Percentiles rank a stretch among this genome's conserved stretches.
phyloP scores from a whole-genome alignment of 2,113 vertebrate species.

The Catharus fuscescens region DNA sequence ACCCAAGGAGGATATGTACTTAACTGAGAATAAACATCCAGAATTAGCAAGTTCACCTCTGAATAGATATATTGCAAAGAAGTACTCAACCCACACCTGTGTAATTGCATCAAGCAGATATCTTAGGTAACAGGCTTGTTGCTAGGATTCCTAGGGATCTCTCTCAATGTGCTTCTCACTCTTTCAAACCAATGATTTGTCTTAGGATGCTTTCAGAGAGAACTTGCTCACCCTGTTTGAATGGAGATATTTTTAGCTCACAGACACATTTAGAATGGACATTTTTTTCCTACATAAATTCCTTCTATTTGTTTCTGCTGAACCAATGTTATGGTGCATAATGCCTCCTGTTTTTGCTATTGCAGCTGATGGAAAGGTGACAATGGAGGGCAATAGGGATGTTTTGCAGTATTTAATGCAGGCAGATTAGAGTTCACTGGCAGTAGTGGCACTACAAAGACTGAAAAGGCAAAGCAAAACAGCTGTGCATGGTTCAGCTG shows the following conservation, averaged over 20 bases:
- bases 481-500: not conserved
- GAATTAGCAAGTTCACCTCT: constrained; percentile 19
- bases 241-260: not conserved
- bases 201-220: not conserved
- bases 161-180: not conserved
- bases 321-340: not conserved
- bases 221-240: not conserved
- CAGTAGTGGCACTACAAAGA: not conserved
- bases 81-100: not conserved
- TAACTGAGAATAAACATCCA: constrained; percentile 19
- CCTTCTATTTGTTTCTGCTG: not conserved
- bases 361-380: not conserved
- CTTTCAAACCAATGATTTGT: not conserved
- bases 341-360: not conserved
- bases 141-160: constrained; percentile 33
- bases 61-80: not conserved
- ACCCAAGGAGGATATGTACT: not conserved
- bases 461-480: not conserved
- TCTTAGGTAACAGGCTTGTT: not conserved
- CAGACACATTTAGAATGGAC: not conserved
- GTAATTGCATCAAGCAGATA: not conserved
- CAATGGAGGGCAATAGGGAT: not conserved
- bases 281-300: not conserved
- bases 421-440: not conserved
- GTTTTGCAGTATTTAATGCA: not conserved